Conservation (phyloP, 2,888 invertebrate genomes). For the Athalia rosae region DNA sequence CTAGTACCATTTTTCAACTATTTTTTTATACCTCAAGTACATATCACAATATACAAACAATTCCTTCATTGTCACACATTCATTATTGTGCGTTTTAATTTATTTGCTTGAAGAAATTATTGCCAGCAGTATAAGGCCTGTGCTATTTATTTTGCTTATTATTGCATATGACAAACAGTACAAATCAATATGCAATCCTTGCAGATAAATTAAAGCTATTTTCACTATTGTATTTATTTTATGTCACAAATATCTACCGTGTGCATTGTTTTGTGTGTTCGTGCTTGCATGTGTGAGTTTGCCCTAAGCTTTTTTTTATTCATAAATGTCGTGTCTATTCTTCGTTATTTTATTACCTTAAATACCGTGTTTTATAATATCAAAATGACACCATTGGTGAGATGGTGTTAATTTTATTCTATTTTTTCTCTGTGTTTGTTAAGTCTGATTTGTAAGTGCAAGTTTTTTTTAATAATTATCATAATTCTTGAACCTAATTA, state of each 20-base stretch:
- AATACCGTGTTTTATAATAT: conserved; percentile 1
- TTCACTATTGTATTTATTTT: conserved; percentile 60
- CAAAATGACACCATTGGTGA: conserved; percentile 64
- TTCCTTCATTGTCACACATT: conserved; percentile 47
- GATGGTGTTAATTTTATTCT: conserved; percentile 57
- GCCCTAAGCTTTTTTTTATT: conserved; percentile 64
- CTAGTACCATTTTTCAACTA: conserved; percentile 46
- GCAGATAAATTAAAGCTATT: conserved; percentile 68
- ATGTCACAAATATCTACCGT: conserved; percentile 54
- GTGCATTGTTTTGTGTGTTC: conserved; percentile 67
- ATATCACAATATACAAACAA: conserved; percentile 27
- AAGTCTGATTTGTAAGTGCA: conserved; percentile 4
- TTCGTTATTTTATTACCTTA: conserved; percentile 48
- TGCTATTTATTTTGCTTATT: conserved; percentile 56
- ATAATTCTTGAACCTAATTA: conserved; percentile 59
- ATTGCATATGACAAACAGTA: conserved; percentile 62
- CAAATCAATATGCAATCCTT: conserved; percentile 64
- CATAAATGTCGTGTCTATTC: conserved; percentile 50
- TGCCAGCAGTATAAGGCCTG: conserved; percentile 53
- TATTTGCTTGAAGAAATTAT: conserved; percentile 65
- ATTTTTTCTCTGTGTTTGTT: conserved; percentile 35
- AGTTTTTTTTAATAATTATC: neutral
- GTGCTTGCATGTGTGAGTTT: conserved; percentile 73
- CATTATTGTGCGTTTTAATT: conserved; percentile 67
- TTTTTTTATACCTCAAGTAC: conserved; percentile 9